Percentiles rank a stretch among this genome's conserved stretches.
phyloP scores from a whole-genome alignment of 2,888 invertebrate species.

The Tuberolachnus salignus region DNA sequence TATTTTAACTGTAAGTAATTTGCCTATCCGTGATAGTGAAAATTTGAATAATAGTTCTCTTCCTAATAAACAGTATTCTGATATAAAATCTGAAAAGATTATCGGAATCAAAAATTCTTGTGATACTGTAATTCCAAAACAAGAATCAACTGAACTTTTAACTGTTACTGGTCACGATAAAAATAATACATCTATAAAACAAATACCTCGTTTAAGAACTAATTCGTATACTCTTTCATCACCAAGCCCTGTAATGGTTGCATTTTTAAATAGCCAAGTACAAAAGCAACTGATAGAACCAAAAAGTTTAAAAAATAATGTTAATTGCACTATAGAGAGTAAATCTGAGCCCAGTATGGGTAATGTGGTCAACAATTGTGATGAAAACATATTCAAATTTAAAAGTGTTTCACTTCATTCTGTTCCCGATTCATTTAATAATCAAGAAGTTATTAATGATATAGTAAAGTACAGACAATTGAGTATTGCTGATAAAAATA shows the following conservation, averaged over 20 bases:
- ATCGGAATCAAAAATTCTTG: constrained; percentile 4
- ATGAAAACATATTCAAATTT: constrained; percentile 10
- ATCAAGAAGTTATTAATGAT: background rate
- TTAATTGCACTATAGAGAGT: constrained; percentile 13
- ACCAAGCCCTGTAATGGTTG: constrained; percentile 60
- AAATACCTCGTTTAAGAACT: constrained; percentile 57
- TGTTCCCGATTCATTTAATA: constrained; percentile 21
- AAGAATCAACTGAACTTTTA: constrained; percentile 4
- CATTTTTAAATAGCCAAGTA: constrained; percentile 55
- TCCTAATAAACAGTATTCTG: background rate
- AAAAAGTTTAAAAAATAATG: constrained; percentile 26
- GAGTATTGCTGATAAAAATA: background rate
- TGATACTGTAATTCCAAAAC: background rate
- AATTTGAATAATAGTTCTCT: background rate
- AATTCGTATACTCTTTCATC: constrained; percentile 60
- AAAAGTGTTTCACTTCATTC: constrained; percentile 42
- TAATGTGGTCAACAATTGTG: background rate
- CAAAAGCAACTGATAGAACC: constrained; percentile 40
- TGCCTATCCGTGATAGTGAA: background rate
- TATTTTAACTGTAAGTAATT: constrained; percentile 17
- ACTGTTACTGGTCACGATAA: background rate
- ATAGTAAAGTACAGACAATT: background rate
- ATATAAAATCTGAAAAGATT: background rate
- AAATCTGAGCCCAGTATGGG: constrained; percentile 42
- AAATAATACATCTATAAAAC: background rate